Base-by-base conservation (phyloP, 2,797 vertebrate genomes). In the Helarctos malayanus region DNA sequence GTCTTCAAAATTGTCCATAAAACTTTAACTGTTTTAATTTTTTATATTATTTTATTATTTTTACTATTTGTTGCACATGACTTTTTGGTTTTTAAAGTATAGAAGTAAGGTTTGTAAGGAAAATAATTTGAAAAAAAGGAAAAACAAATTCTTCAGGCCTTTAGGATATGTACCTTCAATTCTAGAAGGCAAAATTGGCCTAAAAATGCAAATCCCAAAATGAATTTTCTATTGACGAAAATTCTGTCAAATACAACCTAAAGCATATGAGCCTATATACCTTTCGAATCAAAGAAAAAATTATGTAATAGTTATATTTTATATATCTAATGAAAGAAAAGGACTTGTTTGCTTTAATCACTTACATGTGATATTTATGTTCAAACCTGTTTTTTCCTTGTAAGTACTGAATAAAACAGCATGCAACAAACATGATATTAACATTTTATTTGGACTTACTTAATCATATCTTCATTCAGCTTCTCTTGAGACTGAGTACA, bases 401-500 rank as follows among this genome's bases (percentile, higher is more conserved):
- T 47, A 94, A 87, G 13, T 83, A 69, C 59, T 95, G 29, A 84
- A 75, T 94, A 89, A 63, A 82, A 25, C 5, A 78, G 15, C 45
- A 56, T 57, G 3, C 9, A 94, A 57, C 21, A 18, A 81, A 47
- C 38, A 63, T 47, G 8, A 94, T 76, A 63, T 82, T 95, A 97
- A 85, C 7, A 95, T 25, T 96, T 93, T 45, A 78, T 89, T 91
- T 89, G 94, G 56, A 98, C 98, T 98, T 97, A 98, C 98, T 69
- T n/a, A 79, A 91, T 91, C 68, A 97, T 95, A 84, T 98, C 97
- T 95, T 98, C 95, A 96, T 97, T 97, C 65, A 98, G 38, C 56
- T 98, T 97, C 32, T 95, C 86, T 97, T 98, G 95, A 96, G 94
- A 97, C 41, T 97, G 95, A 92, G 69, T 97, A 97, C 97, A 98